Base-by-base conservation (phyloP, 2,797 vertebrate genomes). In the Esox lucius region DNA sequence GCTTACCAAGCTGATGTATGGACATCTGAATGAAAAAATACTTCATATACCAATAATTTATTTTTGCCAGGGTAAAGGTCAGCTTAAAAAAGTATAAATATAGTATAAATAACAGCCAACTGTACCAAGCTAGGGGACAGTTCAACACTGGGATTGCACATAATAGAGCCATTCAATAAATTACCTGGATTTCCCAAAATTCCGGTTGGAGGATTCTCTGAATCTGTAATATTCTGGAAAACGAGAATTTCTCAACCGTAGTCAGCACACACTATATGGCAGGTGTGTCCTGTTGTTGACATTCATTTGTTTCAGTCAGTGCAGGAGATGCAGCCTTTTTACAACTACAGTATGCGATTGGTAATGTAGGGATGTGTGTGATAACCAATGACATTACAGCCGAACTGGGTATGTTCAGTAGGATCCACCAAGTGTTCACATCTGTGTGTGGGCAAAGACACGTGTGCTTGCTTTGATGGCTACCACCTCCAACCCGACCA, bases 391-490 rank as follows among this genome's bases (percentile, higher is more conserved):
- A 49, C 8, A 49, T 15, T 13, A 13, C 46, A 53, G 53, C 15
- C 17, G 6, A 53, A 53, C 49, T 53, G 33, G 74, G n/a, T 64
- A 26, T 35, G 68, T 11, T 26, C 72, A 11, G 73, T 71, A 76
- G 68, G 85, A 96, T 96, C 92, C 17, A 93, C 93, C n/a, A 93
- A 84, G 28, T 98, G 97, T 65, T 94, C 94, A 19, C 96, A 97
- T 84, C 88, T 95, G 70, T 98, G 96, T 84, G 88, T 92, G 0
- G 95, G 93, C 75, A 68, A 93, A 67, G 75, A 93, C 82, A 84
- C 91, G 53, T 98, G 97, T 65, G 92, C 90, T 26, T 98, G 97
- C 82, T 89, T 90, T 1, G 88, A 90, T 48, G 97, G 97, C 0
- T 97, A 96, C 84, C 92, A 91, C 59, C 94, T 98, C 61, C 88